Evolutionary conservation across 2,113 vertebrate genomes (phyloP), one percentile per base, ranked within the genome.

Genomic region (Sapayoa aenigma): DNA sequence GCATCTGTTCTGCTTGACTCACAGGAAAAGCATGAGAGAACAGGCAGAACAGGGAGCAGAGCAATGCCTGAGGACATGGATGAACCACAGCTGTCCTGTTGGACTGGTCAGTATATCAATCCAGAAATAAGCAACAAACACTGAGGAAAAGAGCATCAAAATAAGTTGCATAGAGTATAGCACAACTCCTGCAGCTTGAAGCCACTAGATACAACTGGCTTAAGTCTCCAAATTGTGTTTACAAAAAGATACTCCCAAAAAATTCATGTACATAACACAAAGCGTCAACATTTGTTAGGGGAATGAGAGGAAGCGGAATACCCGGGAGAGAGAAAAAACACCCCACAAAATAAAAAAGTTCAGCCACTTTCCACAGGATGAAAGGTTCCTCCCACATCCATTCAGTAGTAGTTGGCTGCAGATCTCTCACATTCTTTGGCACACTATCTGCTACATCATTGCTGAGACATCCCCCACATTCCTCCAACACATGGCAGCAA

Each of bases 331-430:
- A 59, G 22, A 41, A 79, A 72, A 49, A 42, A 9, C 19, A 46
- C 3, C 12, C 31, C 33, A 56, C 20, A 59, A 78, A 87, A 76
- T 67, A 62, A 74, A 44, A 50, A 56, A 55, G 21, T 67, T 87
- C 46, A 71, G 49, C 9, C 16, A 72, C 14, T 79, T 82, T 75
- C 86, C 79, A 50, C 25, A 83, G 41, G 59, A 49, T 66, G 28
- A 94, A 88, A 80, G 15, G n/a, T 93, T 91, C 74, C 77, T 94
- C 77, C 66, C 87, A 63, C 62, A 59, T 56, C 58, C 87, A 93
- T 93, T 93, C 66, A 87, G 47, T 28, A 67, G 49, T n/a, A 37
- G 25, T 4, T 81, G 71, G 42, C 41, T 82, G 62, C 62, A 82
- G 66, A 33, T 71, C 52, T 84, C 41, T 79, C 53, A 37, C 33